Base-by-base conservation (phyloP, 2,113 vertebrate species). In the Ictalurus punctatus region DNA sequence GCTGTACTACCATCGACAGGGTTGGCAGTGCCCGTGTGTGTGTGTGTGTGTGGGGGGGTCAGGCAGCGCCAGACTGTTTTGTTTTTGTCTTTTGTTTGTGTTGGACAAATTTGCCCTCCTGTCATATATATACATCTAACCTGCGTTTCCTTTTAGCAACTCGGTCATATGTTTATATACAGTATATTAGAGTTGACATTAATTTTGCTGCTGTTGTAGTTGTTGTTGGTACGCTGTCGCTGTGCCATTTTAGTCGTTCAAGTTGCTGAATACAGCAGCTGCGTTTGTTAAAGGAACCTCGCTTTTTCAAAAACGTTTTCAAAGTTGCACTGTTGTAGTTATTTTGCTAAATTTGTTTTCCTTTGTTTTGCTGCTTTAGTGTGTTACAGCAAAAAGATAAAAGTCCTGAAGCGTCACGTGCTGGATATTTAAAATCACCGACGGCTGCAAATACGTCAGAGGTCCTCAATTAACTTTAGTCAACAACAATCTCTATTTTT, bases 51-150 rank as follows among this genome's bases (percentile, higher is more conserved):
- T 21, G 27, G 37, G 76, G 37, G 56, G 27, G 19, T 27, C 27
- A 54, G 13, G 25, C 61, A 76, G 56, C 25, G 54, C 52, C n/a
- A 69, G 83, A 82, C 61, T 61, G 59, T 87, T 65, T 91, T 89
- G 85, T 89, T 81, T 87, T 56, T 80, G 40, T 87, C 61, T 80
- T 40, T 79, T 69, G 30, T 37, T 52, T 27, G 25, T 67, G 9
- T 40, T 23, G 3, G 34, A 17, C 9, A 25, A 9, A 40, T 44
- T 67, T 52, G 6, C 13, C 30, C 34, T 40, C 16, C 19, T 59
- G 56, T 23, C 19, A 14, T 61, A 12, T 59, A 37, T 82, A 56
- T 56, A 59, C 19, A 59, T 8, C 3, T 19, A 59, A 82, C 30
- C 54, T 37, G 17, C 3, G 54, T 30, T 37, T 23, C 80, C 9